Base-by-base conservation (phyloP, 2,113 vertebrate genomes). In the Cromileptes altivelis region DNA sequence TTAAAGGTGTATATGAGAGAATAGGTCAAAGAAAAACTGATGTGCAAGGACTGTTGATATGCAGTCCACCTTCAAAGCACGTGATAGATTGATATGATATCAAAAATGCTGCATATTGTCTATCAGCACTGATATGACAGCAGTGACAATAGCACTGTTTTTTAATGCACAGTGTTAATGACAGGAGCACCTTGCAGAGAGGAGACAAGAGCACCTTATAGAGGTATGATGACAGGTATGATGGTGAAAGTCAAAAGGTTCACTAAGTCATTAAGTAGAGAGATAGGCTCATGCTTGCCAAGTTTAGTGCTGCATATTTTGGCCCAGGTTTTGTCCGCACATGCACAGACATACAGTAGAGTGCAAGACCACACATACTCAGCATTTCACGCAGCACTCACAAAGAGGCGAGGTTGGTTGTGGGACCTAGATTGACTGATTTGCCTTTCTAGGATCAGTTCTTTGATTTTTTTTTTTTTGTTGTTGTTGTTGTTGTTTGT, bases 291-390 rank as follows among this genome's bases (percentile, higher is more conserved):
- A 33, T 45, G n/a, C 18, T 65, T 50, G 12, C 70, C 63, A 30
- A 52, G 52, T 75, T 67, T 72, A 55, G 76, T n/a, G 57, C 12
- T 25, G 12, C 1, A 17, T 73, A 25, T 60, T 81, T 13, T 78
- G 58, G 15, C 6, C 3, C 25, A n/a, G 53, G 61, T 72, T 86
- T 61, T 60, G 45, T 76, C 62, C 75, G 23, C 23, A 42, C 33
- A 45, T 65, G 67, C 42, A 56, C 45, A 67, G 45, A 64, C 62
- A 27, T 6, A 65, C 18, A 10, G 7, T 61, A 37, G 33, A 37
- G 33, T 37, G 33, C 6, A 6, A 37, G 33, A 37, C 33, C 19
- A 30, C 42, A 70, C 19, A 65, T 65, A 14, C 30, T 70, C n/a
- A 42, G 6, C 17, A 18, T 62, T 21, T 63, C n/a, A 33, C 55